phyloP scores from a whole-genome alignment of 2,888 invertebrate genomes.

The Campoplex capitator region DNA sequence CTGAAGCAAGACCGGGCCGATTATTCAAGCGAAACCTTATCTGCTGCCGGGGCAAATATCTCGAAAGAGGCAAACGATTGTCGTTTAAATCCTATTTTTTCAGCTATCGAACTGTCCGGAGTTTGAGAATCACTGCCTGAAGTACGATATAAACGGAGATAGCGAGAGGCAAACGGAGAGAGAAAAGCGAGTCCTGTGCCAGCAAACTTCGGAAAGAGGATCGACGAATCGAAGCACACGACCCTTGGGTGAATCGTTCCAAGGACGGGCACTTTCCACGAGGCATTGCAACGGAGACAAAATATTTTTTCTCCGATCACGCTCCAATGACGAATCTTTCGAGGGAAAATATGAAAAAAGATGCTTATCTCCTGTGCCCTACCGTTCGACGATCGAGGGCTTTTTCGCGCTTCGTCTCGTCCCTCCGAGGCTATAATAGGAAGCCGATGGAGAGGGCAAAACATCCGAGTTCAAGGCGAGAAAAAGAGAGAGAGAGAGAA shows the following conservation, averaged over 20 bases:
- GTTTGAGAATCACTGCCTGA: constrained; percentile 52
- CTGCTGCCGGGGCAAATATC: constrained; percentile 51
- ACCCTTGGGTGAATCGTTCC: constrained; percentile 79
- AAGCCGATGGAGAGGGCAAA: constrained; percentile 45
- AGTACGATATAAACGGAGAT: constrained; percentile 19
- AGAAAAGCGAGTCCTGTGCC: constrained; percentile 30
- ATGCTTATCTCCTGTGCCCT: constrained; percentile 22
- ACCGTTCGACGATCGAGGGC: neutral
- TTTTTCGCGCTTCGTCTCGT: constrained; percentile 21
- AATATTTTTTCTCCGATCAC: constrained; percentile 19
- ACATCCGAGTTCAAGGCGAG: constrained; percentile 50
- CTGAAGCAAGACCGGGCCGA: constrained; percentile 80
- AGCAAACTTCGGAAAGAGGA: constrained; percentile 53
- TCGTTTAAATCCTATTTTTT: constrained; percentile 29
- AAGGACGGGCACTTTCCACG: constrained; percentile 71
- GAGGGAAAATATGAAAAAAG: neutral
- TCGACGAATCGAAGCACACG: constrained; percentile 66
- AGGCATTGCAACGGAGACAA: neutral
- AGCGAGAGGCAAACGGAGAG: neutral
- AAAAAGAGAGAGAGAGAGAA: constrained; percentile 41
- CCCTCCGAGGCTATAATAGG: constrained; percentile 45
- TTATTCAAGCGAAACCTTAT: constrained; percentile 80
- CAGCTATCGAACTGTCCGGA: constrained; percentile 11
- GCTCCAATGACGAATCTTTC: constrained; percentile 10
- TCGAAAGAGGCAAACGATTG: constrained; percentile 14